phyloP scores from a whole-genome alignment of 2,797 vertebrate species.

The Coregonus suidteri region DNA sequence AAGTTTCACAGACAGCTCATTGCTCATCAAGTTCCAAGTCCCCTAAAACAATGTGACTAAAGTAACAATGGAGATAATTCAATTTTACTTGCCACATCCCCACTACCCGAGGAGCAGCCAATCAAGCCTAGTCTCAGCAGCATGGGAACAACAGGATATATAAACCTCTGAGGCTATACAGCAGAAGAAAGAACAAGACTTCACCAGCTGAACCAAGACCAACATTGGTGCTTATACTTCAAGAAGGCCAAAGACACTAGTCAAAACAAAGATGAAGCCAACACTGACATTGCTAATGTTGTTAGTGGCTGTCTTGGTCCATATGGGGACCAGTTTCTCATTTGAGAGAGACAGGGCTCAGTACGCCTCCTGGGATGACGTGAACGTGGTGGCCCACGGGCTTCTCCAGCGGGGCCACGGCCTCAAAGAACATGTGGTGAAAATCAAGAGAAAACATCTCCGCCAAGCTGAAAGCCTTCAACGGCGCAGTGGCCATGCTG shows the following conservation, averaged over 20 bases:
- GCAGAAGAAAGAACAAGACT: slow-evolving; percentile 38
- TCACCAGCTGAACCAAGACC: slow-evolving; percentile 31
- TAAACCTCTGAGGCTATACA: slow-evolving; percentile 43
- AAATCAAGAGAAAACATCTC: slow-evolving; percentile 80
- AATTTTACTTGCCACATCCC: slow-evolving; percentile 48
- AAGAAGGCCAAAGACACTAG: slow-evolving; percentile 6
- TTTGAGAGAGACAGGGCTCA: slow-evolving; percentile 61
- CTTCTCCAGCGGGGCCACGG: no score
- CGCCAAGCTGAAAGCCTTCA: slow-evolving; percentile 76
- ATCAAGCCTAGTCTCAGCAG: slow-evolving; percentile 56
- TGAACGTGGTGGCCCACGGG: slow-evolving; percentile 74
- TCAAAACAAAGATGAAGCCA: slow-evolving; percentile 64
- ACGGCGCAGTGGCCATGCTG: slow-evolving; percentile 74
- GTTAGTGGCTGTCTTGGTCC: slow-evolving; percentile 58
- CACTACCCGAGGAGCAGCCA: slow-evolving; percentile 48
- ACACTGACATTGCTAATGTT: slow-evolving; percentile 56
- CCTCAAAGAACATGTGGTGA: slow-evolving; percentile 84
- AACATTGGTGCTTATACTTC: slow-evolving; percentile 1
- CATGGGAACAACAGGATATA: slow-evolving; percentile 54
- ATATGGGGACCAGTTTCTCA: slow-evolving; percentile 57
- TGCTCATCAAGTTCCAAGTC: slow-evolving; percentile 61
- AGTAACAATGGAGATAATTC: slow-evolving; percentile 32
- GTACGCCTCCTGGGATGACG: slow-evolving; percentile 89
- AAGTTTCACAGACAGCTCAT: slow-evolving; percentile 19
- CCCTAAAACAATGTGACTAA: slow-evolving; percentile 9